A percentile compares a stretch with the other conserved stretches of the same genome.
Conservation (phyloP, 2,888 invertebrate species). For the Drepanosiphum platanoidis region DNA sequence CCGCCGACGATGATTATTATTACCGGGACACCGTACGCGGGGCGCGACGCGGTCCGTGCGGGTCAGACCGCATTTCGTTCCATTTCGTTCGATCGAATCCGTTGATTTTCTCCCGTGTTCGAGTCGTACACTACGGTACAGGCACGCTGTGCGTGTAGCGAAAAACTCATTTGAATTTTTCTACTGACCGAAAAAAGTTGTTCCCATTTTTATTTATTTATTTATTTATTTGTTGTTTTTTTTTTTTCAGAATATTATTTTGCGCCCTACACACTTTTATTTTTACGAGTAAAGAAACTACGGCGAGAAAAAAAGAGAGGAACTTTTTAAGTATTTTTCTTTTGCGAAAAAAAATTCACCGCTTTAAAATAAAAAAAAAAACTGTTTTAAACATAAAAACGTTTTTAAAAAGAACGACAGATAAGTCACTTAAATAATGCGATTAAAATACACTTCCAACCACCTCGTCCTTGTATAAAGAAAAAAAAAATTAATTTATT, state of each 20-base stretch:
- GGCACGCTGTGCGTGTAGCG: background rate
- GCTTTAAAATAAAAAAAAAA: constrained; percentile 18
- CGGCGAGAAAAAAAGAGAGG: background rate
- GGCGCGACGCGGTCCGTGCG: too few species aligned
- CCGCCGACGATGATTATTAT: too few species aligned
- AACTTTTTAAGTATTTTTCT: constrained; percentile 17
- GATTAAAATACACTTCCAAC: constrained; percentile 32
- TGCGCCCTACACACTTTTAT: background rate
- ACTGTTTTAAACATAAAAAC: constrained; percentile 19
- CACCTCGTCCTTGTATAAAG: background rate
- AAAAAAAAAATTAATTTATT: background rate
- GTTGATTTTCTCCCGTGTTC: background rate
- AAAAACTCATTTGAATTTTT: constrained; percentile 25
- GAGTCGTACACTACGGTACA: too few species aligned
- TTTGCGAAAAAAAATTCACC: constrained; percentile 15
- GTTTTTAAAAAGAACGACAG: constrained; percentile 11
- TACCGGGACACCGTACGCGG: too few species aligned
- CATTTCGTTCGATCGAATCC: background rate
- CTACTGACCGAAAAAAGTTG: too few species aligned
- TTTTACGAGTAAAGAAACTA: constrained; percentile 24
- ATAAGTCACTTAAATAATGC: background rate
- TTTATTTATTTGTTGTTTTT: constrained; percentile 14
- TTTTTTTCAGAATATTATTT: constrained; percentile 1
- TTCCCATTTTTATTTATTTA: too few species aligned
- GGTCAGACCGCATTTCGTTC: too few species aligned